These are phyloP conservation scores for Andrena minutula DNA, from an alignment of 2,888 invertebrate genomes.

Conservation along the genomic window DNA sequence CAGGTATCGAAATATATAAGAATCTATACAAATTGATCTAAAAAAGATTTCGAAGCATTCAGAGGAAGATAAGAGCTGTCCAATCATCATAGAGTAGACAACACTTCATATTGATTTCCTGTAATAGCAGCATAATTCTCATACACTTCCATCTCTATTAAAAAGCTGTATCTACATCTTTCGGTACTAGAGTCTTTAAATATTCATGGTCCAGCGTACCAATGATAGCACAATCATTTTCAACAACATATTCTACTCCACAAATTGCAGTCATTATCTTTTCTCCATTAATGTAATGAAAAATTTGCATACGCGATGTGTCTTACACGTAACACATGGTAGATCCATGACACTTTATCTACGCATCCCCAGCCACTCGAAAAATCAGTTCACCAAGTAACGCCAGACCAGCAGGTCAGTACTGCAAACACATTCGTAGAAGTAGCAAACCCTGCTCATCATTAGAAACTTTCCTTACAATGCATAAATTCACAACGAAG, in stretches of 20 bases:
- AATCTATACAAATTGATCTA: too few species aligned
- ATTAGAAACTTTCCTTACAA: not conserved
- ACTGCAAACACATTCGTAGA: not conserved
- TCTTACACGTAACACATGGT: not conserved
- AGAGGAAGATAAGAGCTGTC: too few species aligned
- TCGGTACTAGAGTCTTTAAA: not conserved
- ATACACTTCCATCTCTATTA: too few species aligned
- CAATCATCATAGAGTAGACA: too few species aligned
- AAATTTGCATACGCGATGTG: not conserved
- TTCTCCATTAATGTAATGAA: not conserved
- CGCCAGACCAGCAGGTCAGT: not conserved
- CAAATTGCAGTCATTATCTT: not conserved
- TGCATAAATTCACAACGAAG: not conserved
- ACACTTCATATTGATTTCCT: too few species aligned
- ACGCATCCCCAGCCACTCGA: not conserved
- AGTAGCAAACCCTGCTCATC: not conserved
- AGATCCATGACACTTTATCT: not conserved
- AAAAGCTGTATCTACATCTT: not conserved
- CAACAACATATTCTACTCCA: not conserved
- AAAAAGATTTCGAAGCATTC: too few species aligned
- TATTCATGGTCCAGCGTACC: not conserved
- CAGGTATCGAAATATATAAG: too few species aligned
- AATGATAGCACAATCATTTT: not conserved
- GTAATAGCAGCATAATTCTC: too few species aligned
- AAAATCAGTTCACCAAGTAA: not conserved